Evolutionary conservation across 2,888 invertebrate species (phyloP), one percentile per base, ranked within the genome.

Genomic region (Melitaea athalia): DNA sequence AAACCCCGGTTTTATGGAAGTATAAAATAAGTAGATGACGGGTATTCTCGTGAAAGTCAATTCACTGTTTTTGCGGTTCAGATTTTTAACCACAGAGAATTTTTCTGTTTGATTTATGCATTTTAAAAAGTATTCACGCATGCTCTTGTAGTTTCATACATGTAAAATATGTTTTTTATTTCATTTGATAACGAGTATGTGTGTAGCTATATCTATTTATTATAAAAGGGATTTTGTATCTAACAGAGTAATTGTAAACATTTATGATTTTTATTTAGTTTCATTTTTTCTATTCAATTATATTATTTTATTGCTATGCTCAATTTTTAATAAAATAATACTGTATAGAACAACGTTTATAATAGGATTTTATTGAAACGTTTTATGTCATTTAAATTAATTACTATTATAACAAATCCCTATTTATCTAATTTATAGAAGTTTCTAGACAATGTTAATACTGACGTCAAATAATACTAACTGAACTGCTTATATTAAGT

Each of bases 21-120:
- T 80, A 81, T 64, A 67, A 69, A 64, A 69, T 81, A 81, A 82
- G 79, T 82, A 82, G 68, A 68, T 67, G 63, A 63, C 67, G 67
- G 69, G 73, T 67, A 69, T 72, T 70, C 72, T 69, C 69, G 70
- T 65, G 63, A 63, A 72, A 69, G 72, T 72, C 67, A 72, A 72
- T 72, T 69, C 64, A 63, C 59, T 67, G 64, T 63, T 67, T 57
- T 53, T 67, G 57, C 57, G 43, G 64, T 59, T 62, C 59, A 47
- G 50, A 64, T 47, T 69, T 69, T 64, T 52, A 69, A 60, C 66
- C 55, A 67, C 66, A 57, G 64, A 49, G 70, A 60, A 61, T 59
- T 61, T 47, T 52, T 50, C 63, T 66, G 66, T 66, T 66, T 71
- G 66, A 66, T 69, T 67, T 68, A 49, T 71, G 53, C 43, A 61